phyloP scores from a whole-genome alignment of 2,797 vertebrate genomes.

The Avahi laniger region DNA sequence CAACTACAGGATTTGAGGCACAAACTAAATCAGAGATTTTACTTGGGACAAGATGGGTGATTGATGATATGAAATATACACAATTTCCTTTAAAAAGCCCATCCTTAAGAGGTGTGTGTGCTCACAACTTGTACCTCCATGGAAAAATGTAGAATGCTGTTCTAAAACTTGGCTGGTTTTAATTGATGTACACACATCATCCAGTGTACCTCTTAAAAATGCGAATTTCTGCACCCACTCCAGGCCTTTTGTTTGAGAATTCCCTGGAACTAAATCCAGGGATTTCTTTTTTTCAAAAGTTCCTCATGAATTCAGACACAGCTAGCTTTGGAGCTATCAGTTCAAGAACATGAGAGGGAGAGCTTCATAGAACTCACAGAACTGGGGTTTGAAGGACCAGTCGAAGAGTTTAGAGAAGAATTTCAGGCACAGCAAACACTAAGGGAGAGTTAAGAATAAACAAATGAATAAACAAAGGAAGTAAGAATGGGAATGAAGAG shows the following conservation, averaged over 20 bases:
- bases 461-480: not conserved
- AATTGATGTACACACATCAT: not conserved
- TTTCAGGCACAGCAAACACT: not conserved
- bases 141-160: not conserved
- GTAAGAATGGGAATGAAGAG: not conserved
- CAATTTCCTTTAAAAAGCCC: not conserved
- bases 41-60: not conserved
- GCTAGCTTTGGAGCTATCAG: not conserved
- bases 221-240: not conserved
- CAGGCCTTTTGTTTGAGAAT: not conserved
- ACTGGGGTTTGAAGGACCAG: not conserved
- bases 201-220: not conserved
- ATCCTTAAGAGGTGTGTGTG: not conserved
- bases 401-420: not conserved
- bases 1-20: not conserved
- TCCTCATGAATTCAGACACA: not conserved
- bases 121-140: not conserved
- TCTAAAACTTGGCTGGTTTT: not conserved
- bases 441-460: not conserved
- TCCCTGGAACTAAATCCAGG: not conserved
- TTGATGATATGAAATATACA: not conserved
- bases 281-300: not conserved
- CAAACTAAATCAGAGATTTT: not conserved
- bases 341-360: not conserved
- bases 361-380: not conserved